Conservation (phyloP, 2,888 invertebrate species). For the Salticus scenicus region DNA sequence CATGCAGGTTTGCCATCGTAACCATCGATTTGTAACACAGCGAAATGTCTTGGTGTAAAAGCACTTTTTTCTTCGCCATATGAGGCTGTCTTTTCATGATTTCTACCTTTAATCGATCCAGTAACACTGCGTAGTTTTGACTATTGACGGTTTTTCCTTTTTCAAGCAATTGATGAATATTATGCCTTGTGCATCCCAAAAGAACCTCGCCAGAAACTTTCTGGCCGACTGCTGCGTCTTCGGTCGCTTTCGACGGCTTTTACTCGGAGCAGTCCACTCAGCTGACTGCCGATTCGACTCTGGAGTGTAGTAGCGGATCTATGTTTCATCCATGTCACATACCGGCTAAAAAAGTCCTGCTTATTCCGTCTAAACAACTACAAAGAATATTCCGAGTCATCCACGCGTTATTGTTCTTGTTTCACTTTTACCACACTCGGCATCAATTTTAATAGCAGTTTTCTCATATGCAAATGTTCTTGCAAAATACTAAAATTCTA, state of each 20-base stretch:
- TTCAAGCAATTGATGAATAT: conserved; percentile 62
- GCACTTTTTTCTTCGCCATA: conserved; percentile 6
- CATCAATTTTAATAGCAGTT: background rate
- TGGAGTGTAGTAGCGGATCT: conserved; percentile 74
- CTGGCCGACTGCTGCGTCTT: conserved; percentile 28
- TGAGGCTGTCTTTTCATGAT: conserved; percentile 20
- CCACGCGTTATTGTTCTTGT: background rate
- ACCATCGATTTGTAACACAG: conserved; percentile 12
- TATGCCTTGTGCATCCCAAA: conserved; percentile 50
- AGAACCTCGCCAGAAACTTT: conserved; percentile 63
- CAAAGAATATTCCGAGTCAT: background rate
- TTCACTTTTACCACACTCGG: background rate
- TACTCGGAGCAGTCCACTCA: conserved; percentile 22
- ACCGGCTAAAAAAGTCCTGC: conserved; percentile 31
- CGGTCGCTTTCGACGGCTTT: background rate
- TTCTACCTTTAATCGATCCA: conserved; percentile 6
- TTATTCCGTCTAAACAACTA: conserved; percentile 41
- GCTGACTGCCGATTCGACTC: conserved; percentile 73
- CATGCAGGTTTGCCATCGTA: conserved; percentile 14
- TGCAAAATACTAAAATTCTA: background rate
- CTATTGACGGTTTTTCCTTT: conserved; percentile 40
- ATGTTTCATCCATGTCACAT: conserved; percentile 75
- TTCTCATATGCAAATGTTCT: conserved; percentile 15
- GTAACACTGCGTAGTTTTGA: conserved; percentile 7
- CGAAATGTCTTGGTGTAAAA: background rate